A percentile compares a stretch with the other conserved stretches of the same genome.
Conservation (phyloP, 1,140 invertebrate species). For the Trialeurodes vaporariorum region DNA sequence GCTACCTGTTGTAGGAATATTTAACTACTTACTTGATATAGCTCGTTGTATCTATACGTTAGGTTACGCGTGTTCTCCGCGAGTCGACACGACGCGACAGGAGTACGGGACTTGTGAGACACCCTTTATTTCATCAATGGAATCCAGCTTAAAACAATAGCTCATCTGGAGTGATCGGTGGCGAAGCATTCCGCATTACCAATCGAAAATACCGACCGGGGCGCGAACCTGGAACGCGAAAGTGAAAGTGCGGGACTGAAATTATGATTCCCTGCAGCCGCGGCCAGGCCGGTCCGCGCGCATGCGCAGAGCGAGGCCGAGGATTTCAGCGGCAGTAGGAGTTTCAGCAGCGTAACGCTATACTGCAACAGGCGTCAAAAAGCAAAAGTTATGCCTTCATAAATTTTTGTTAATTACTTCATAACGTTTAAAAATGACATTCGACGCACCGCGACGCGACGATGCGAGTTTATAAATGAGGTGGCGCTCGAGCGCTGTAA, state of each 20-base stretch:
- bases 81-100: too few relatives aligned
- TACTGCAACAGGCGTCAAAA: too few relatives aligned
- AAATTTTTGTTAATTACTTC: background rate
- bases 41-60: too few relatives aligned
- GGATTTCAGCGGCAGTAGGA: background rate
- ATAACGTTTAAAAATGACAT: background rate
- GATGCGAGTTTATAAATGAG: too few relatives aligned
- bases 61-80: too few relatives aligned
- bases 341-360: background rate
- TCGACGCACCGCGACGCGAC: slow-evolving; percentile 15
- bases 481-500: slow-evolving; percentile 17
- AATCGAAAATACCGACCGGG: background rate
- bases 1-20: too few relatives aligned
- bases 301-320: background rate
- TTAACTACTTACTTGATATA: too few relatives aligned
- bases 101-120: too few relatives aligned
- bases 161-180: background rate
- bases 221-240: background rate
- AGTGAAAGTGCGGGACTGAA: slow-evolving; percentile 4
- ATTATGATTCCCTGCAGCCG: slow-evolving; percentile 1
- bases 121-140: too few relatives aligned
- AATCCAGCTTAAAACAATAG: background rate
- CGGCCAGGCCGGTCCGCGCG: background rate
- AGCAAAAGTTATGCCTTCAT: background rate
- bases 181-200: too few relatives aligned